Percentiles rank a stretch among this genome's conserved stretches.
phyloP scores from a whole-genome alignment of 2,888 invertebrate genomes.

The Synergus japonicus region DNA sequence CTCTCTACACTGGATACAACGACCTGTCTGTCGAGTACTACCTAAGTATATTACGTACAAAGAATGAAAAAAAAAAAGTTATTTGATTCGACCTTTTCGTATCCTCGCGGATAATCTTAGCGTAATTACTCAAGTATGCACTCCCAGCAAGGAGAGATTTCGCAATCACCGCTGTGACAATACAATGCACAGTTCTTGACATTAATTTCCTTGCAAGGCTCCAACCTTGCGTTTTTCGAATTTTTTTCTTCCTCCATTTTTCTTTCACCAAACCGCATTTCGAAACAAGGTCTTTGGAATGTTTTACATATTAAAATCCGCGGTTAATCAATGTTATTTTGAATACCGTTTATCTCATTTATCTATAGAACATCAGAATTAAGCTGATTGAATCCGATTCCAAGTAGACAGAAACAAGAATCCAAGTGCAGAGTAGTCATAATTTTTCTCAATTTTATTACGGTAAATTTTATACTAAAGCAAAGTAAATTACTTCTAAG shows the following conservation, averaged over 20 bases:
- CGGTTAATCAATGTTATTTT: background rate
- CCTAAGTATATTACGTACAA: background rate
- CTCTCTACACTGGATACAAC: background rate
- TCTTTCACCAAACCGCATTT: slow-evolving; percentile 5
- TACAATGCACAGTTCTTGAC: slow-evolving; percentile 18
- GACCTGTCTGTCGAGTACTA: background rate
- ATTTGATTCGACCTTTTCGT: slow-evolving; percentile 18
- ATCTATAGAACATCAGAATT: background rate
- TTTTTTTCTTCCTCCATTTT: background rate
- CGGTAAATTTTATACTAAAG: background rate
- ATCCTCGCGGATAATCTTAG: slow-evolving; percentile 11
- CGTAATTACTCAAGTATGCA: slow-evolving; percentile 21
- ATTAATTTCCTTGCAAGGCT: slow-evolving; percentile 21
- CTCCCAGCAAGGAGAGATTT: slow-evolving; percentile 11
- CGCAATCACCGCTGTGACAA: slow-evolving; percentile 14
- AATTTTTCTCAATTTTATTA: background rate
- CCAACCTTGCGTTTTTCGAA: slow-evolving; percentile 8
- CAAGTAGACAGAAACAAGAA: background rate
- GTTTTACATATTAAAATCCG: background rate
- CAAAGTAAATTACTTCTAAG: slow-evolving; percentile 1
- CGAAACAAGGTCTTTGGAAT: background rate
- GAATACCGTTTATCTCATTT: background rate
- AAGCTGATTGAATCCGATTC: background rate
- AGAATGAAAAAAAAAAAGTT: slow-evolving; percentile 5
- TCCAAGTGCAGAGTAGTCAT: background rate